Evolutionary conservation across 2,113 vertebrate genomes (phyloP).

Genomic region (Gymnocephalus cernua): DNA sequence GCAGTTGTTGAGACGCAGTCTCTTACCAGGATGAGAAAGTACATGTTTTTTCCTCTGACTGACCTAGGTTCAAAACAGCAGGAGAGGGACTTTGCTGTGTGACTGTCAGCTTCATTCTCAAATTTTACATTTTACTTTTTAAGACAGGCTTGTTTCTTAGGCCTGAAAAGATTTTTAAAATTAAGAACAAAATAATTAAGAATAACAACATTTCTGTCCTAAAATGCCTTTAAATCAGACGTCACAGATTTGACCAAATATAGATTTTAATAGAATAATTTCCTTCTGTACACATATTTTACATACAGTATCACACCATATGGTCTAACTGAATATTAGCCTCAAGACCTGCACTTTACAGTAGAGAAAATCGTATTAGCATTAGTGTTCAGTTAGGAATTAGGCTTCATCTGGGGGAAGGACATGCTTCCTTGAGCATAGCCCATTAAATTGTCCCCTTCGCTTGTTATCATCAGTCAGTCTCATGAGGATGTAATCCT

Average conservation of each 20-base stretch:
- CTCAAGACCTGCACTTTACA: conserved; percentile 42
- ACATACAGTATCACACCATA: background rate
- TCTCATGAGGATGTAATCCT: conserved; percentile 72
- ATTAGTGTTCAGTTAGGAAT: conserved; percentile 50
- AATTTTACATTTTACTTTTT: conserved; percentile 31
- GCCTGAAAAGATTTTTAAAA: background rate
- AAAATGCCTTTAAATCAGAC: background rate
- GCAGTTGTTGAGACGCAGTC: conserved; percentile 77
- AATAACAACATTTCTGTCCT: background rate
- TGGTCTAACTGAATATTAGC: conserved; percentile 30
- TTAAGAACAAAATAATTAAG: background rate
- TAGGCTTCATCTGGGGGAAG: conserved; percentile 60
- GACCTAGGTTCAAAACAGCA: conserved; percentile 69
- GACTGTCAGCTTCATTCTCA: conserved; percentile 42
- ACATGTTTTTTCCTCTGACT: conserved; percentile 66
- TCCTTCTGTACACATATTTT: conserved; percentile 9
- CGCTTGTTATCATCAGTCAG: conserved; percentile 65
- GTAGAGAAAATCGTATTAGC: conserved; percentile 43
- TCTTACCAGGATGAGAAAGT: conserved; percentile 75
- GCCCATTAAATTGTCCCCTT: conserved; percentile 69
- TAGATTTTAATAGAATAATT: conserved; percentile 8
- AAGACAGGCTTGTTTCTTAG: conserved; percentile 7
- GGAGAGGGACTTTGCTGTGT: conserved; percentile 55
- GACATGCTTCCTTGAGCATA: conserved; percentile 69
- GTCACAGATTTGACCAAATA: background rate